phyloP scores from a whole-genome alignment of 2,797 vertebrate genomes.

The Percopsis omiscomaycus region DNA sequence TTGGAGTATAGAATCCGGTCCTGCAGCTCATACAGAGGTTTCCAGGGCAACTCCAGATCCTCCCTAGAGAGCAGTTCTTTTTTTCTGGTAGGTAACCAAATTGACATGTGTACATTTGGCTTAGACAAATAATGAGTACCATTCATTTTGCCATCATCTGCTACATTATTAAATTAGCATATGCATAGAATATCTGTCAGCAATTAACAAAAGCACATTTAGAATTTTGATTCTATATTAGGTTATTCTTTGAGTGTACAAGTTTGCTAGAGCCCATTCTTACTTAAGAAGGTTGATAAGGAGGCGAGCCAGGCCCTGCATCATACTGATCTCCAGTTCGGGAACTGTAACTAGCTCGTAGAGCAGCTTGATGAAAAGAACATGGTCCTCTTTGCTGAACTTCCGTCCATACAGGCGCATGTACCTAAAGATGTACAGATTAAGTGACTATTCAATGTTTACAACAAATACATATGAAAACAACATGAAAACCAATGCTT shows the following conservation, averaged over 20 bases:
- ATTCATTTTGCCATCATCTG: background rate
- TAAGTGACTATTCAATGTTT: background rate
- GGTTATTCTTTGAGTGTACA: background rate
- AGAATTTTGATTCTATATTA: background rate
- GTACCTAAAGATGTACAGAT: slow-evolving; percentile 78
- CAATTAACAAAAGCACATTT: background rate
- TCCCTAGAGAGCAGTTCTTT: slow-evolving; percentile 93
- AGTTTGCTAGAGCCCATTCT: slow-evolving; percentile 54
- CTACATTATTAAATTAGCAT: background rate
- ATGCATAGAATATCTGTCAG: too few relatives aligned
- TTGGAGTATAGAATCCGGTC: slow-evolving; percentile 97
- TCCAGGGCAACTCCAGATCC: slow-evolving; percentile 94
- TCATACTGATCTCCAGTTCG: slow-evolving; percentile 96
- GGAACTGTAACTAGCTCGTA: slow-evolving; percentile 95
- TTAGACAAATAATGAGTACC: slow-evolving; percentile 10
- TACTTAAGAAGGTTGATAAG: slow-evolving; percentile 96
- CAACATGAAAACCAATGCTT: background rate
- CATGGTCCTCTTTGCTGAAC: slow-evolving; percentile 98
- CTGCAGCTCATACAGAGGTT: slow-evolving; percentile 91
- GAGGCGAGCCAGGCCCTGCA: slow-evolving; percentile 94
- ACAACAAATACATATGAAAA: background rate
- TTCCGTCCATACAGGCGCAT: slow-evolving; percentile 95
- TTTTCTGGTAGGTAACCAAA: slow-evolving; percentile 77
- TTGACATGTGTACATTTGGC: slow-evolving; percentile 3
- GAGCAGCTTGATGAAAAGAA: slow-evolving; percentile 93